These are phyloP conservation scores for Gnatocerus cornutus DNA, from an alignment of 2,888 invertebrate genomes.

Conservation along the genomic window DNA sequence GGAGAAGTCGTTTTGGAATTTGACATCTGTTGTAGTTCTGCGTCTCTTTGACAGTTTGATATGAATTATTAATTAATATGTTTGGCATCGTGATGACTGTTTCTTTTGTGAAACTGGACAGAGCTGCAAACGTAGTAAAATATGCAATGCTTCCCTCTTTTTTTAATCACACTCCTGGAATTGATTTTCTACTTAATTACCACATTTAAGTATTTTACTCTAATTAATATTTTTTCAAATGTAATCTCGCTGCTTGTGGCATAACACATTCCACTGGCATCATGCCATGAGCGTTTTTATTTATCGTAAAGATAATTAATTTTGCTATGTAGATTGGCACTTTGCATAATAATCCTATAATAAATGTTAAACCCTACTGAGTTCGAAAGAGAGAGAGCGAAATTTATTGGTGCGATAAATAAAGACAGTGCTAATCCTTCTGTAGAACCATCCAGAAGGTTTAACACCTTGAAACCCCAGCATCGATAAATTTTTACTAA, in stretches of 20 bases:
- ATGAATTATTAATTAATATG: too few species aligned
- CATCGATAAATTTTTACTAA: slow-evolving; percentile 30
- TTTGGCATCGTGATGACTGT: too few species aligned
- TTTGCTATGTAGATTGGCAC: slow-evolving; percentile 35
- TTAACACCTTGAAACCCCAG: slow-evolving; percentile 15
- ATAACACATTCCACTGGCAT: slow-evolving; percentile 19
- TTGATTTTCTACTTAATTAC: not conserved
- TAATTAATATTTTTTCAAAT: not conserved
- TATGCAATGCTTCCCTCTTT: too few species aligned
- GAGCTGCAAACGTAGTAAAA: too few species aligned
- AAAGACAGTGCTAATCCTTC: slow-evolving; percentile 14
- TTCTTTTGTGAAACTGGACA: too few species aligned
- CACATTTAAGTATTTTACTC: not conserved
- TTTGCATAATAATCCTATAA: slow-evolving; percentile 44
- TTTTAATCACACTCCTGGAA: too few species aligned
- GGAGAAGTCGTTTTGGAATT: too few species aligned
- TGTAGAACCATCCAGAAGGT: slow-evolving; percentile 23
- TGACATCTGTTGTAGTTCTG: too few species aligned
- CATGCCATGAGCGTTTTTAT: slow-evolving; percentile 27
- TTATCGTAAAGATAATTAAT: slow-evolving; percentile 39
- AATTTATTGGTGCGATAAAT: slow-evolving; percentile 39
- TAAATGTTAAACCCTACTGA: slow-evolving; percentile 36
- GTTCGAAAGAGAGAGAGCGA: slow-evolving; percentile 24
- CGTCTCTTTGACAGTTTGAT: too few species aligned
- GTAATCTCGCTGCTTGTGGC: not conserved